Conservation (phyloP, 2,888 invertebrate species). For the Dione vanillae region DNA sequence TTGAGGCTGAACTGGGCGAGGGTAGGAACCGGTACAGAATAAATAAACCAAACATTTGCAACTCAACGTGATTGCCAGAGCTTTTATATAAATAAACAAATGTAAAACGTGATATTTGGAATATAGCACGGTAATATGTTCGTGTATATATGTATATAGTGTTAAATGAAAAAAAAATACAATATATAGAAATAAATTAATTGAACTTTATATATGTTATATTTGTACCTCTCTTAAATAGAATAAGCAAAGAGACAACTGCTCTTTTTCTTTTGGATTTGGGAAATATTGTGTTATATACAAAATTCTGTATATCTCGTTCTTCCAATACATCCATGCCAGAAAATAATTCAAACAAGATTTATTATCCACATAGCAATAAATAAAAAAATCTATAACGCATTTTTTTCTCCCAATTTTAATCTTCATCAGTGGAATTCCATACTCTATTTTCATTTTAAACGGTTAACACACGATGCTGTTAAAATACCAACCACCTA, state of each 20-base stretch:
- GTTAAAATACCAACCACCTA: not conserved
- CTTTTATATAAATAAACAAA: conserved; percentile 9
- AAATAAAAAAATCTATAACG: no score
- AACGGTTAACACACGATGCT: not conserved
- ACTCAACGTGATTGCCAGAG: conserved; percentile 11
- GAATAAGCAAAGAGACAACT: no score
- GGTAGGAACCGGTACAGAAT: conserved; percentile 18
- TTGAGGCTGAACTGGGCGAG: not conserved
- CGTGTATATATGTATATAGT: not conserved
- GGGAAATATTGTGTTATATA: no score
- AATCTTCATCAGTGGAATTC: conserved; percentile 2
- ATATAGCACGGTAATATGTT: not conserved
- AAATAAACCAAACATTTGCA: conserved; percentile 7
- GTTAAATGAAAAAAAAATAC: not conserved
- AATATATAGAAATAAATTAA: no score
- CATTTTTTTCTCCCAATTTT: not conserved
- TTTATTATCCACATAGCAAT: no score
- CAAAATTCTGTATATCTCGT: no score
- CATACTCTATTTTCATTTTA: conserved; percentile 13
- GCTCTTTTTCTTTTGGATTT: no score
- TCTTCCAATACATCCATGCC: no score
- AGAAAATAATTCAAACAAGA: no score
- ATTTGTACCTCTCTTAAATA: no score
- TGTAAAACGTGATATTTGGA: conserved; percentile 13
- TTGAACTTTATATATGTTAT: no score